phyloP scores from a whole-genome alignment of 2,797 vertebrate genomes.

The Limosa lapponica region DNA sequence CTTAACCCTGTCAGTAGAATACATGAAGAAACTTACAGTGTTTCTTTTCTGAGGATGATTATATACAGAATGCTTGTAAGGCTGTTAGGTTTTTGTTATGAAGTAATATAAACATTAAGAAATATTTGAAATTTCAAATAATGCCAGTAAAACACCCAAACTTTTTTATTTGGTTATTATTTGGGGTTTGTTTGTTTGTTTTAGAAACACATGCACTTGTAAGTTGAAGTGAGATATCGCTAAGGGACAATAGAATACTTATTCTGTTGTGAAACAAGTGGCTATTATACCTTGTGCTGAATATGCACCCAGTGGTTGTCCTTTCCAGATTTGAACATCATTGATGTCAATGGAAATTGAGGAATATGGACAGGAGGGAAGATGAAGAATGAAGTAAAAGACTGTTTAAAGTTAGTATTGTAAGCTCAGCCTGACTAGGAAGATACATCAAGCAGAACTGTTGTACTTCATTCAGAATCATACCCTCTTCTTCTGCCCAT shows the following conservation, averaged over 20 bases:
- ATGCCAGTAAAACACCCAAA: fast-evolving
- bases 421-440: background rate
- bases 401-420: background rate
- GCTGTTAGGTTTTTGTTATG: background rate
- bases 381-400: background rate
- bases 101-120: background rate
- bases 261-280: background rate
- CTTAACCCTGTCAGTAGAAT: background rate
- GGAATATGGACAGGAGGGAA: background rate
- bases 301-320: background rate
- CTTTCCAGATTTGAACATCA: background rate
- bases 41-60: background rate
- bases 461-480: background rate
- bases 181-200: background rate
- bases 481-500: background rate
- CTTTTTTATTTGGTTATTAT: background rate
- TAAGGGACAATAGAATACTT: background rate
- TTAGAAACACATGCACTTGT: background rate
- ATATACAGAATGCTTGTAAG: background rate
- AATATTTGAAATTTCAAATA: background rate
- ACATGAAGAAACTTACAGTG: background rate
- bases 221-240: background rate
- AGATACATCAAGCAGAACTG: background rate
- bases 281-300: fast-evolving
- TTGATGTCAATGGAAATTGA: background rate